phyloP scores from a whole-genome alignment of 2,888 invertebrate genomes.

The Sarcophaga subvicina region DNA sequence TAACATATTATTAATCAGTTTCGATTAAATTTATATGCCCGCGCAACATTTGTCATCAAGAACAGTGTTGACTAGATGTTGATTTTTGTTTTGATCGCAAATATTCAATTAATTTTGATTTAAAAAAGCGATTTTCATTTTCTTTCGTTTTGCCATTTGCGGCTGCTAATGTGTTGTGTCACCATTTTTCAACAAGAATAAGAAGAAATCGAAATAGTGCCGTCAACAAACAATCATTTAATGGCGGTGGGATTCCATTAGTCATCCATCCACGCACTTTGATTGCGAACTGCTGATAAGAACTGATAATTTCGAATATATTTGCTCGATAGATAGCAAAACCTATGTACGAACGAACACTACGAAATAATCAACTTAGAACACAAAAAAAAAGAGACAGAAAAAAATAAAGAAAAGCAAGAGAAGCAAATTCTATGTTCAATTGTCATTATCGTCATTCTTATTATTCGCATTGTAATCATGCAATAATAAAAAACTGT shows the following conservation, averaged over 20 bases:
- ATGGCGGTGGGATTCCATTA: conserved; percentile 11
- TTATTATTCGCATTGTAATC: background rate
- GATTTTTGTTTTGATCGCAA: no score
- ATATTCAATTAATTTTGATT: no score
- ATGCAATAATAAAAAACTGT: no score
- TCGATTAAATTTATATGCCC: no score
- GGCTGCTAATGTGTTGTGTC: background rate
- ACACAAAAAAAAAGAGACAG: background rate
- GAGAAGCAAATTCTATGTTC: background rate
- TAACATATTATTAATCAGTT: no score
- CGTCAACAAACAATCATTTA: background rate
- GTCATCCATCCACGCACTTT: conserved; percentile 3
- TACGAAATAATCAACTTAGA: no score
- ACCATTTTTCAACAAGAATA: conserved; percentile 15
- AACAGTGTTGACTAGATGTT: no score
- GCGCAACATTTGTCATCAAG: no score
- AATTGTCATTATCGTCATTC: background rate
- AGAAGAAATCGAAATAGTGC: background rate
- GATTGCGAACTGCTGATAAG: conserved; percentile 11
- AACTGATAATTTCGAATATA: conserved; percentile 1
- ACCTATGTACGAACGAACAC: no score
- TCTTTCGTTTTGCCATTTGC: no score
- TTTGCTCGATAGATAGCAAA: background rate
- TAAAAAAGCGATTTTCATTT: no score
- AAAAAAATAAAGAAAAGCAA: background rate